Conservation (phyloP, 2,888 invertebrate species). For the Acheta domesticus region DNA sequence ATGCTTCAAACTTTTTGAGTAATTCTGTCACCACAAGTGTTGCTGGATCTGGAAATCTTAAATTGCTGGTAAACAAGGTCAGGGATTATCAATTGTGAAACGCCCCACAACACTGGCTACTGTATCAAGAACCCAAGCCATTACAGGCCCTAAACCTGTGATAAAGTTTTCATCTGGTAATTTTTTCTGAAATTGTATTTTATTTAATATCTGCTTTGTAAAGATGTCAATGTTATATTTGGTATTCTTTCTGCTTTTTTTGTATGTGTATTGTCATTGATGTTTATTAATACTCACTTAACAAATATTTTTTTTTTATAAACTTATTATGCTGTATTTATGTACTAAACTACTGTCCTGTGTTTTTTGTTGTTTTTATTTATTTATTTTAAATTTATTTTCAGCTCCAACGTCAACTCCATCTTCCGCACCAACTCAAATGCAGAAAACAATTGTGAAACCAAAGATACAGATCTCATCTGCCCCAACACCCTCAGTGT, state of each 20-base stretch:
- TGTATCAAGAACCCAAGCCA: conserved; percentile 62
- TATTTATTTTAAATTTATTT: background rate
- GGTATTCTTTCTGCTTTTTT: too few species aligned
- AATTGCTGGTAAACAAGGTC: conserved; percentile 23
- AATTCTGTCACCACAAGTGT: conserved; percentile 26
- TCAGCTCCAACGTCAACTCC: too few species aligned
- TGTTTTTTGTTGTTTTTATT: too few species aligned
- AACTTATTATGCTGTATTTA: background rate
- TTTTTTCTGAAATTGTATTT: too few species aligned
- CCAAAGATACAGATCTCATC: conserved; percentile 46
- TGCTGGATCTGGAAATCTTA: conserved; percentile 22
- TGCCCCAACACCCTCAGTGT: conserved; percentile 40
- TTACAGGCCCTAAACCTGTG: conserved; percentile 71
- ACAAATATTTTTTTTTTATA: background rate
- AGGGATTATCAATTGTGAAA: conserved; percentile 42
- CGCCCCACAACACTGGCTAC: conserved; percentile 54
- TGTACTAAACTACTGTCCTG: background rate
- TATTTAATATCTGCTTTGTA: too few species aligned
- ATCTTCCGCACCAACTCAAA: conserved; percentile 35
- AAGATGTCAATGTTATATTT: too few species aligned
- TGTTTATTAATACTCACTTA: too few species aligned
- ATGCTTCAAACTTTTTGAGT: conserved; percentile 24
- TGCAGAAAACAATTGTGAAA: conserved; percentile 42
- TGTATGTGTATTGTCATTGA: too few species aligned
- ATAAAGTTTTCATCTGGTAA: conserved; percentile 61